Evolutionary conservation across 2,113 vertebrate genomes (phyloP).

Genomic region (Bagarius yarrelli): DNA sequence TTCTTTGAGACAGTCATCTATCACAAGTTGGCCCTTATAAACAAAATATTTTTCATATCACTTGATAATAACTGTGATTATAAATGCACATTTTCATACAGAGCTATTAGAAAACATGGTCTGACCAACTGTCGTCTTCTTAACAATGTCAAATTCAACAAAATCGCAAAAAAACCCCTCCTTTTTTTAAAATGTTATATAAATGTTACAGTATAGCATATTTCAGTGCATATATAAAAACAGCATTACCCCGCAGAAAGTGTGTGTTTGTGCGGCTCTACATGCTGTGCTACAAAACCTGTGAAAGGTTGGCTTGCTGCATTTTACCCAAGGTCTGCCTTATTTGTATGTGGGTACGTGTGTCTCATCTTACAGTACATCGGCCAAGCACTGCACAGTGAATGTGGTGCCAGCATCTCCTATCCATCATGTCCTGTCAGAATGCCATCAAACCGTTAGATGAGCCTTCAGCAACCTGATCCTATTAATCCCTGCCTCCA

Average conservation of each 20-base stretch:
- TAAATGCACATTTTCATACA: too few species aligned
- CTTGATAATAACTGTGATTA: too few species aligned
- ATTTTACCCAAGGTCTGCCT: slow-evolving; percentile 19
- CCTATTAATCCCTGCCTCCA: slow-evolving; percentile 69
- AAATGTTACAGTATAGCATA: too few species aligned
- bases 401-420: slow-evolving; percentile 71
- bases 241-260: background rate
- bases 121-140: background rate
- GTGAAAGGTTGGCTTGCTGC: background rate
- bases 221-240: background rate
- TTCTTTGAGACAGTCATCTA: too few species aligned
- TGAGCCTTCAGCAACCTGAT: slow-evolving; percentile 66
- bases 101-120: too few species aligned
- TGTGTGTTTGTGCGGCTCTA: background rate
- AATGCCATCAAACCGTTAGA: slow-evolving; percentile 69
- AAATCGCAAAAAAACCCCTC: too few species aligned
- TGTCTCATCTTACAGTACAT: slow-evolving; percentile 87
- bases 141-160: background rate
- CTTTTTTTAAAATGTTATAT: too few species aligned
- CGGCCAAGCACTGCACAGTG: slow-evolving; percentile 71
- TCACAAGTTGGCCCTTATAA: too few species aligned
- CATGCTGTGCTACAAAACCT: slow-evolving; percentile 2
- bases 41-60: too few species aligned
- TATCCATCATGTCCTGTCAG: slow-evolving; percentile 75
- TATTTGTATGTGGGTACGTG: slow-evolving; percentile 64